Evolutionary conservation across 2,888 invertebrate genomes (phyloP).

Genomic region (Chromoteleia sp.): DNA sequence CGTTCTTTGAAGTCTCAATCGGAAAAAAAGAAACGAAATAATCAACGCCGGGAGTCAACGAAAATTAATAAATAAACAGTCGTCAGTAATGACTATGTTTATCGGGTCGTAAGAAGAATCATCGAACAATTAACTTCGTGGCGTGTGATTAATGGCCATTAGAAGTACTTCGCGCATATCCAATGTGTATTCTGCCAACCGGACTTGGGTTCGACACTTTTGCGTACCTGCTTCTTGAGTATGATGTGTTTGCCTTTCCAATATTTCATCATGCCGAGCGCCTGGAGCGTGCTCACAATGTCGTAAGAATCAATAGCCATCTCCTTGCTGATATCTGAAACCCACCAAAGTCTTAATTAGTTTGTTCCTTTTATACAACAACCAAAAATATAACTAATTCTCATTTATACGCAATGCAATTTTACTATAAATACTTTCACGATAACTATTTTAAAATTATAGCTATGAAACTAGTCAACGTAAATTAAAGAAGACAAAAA

Average conservation of each 20-base stretch:
- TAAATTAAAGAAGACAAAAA: no score
- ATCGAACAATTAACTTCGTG: conserved; percentile 33
- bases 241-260: conserved; percentile 99
- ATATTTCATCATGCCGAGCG: conserved; percentile 98
- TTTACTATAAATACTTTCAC: no score
- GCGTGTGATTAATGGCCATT: conserved; percentile 28
- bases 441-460: no score
- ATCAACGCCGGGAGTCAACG: not conserved
- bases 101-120: conserved; percentile 20
- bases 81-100: conserved; percentile 13
- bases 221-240: conserved; percentile 93
- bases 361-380: conserved; percentile 13
- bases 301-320: conserved; percentile 99
- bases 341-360: conserved; percentile 48
- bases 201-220: conserved; percentile 6
- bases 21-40: not conserved
- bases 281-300: conserved; percentile 98
- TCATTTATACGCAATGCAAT: no score
- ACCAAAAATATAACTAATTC: not conserved
- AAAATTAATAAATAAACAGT: conserved; percentile 29
- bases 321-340: conserved; percentile 91
- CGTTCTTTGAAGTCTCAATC: not conserved
- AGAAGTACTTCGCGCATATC: conserved; percentile 44
- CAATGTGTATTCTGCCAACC: conserved; percentile 16
- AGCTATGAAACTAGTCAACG: no score